Evolutionary conservation across 2,888 invertebrate genomes (phyloP).

Genomic region (Pantelozetes paolii): DNA sequence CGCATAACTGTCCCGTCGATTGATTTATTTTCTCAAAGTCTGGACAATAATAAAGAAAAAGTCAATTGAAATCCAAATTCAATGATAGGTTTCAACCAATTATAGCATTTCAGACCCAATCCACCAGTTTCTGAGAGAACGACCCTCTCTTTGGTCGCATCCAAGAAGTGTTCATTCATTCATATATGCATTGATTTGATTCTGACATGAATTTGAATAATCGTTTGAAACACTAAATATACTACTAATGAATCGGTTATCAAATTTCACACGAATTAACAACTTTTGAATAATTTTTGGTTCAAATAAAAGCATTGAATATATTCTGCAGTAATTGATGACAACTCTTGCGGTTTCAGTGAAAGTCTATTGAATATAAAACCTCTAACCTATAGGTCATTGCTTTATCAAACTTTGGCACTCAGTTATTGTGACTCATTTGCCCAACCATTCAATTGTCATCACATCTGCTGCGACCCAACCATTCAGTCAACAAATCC

Average conservation of each 20-base stretch:
- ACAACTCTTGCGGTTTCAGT: neutral
- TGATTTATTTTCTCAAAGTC: too few relatives aligned
- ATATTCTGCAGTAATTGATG: neutral
- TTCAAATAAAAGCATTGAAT: neutral
- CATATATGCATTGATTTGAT: too few relatives aligned
- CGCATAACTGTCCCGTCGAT: too few relatives aligned
- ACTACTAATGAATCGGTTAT: neutral
- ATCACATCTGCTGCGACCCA: conserved; percentile 3
- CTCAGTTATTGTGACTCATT: neutral
- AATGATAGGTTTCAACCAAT: too few relatives aligned
- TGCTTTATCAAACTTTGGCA: neutral
- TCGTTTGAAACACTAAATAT: neutral
- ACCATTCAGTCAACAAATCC: neutral
- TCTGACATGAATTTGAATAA: too few relatives aligned
- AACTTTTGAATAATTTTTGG: neutral
- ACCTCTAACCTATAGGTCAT: neutral
- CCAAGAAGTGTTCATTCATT: too few relatives aligned
- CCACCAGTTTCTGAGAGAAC: too few relatives aligned
- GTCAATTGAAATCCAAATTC: too few relatives aligned
- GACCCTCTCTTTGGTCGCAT: too few relatives aligned
- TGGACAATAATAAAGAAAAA: too few relatives aligned
- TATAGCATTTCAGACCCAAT: too few relatives aligned
- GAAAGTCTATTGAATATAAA: neutral
- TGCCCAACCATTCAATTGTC: neutral
- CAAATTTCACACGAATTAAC: neutral